A percentile compares a stretch with the other conserved stretches of the same genome.
Conservation (phyloP, 2,797 vertebrate species). For the Rhabdomys pumilio region DNA sequence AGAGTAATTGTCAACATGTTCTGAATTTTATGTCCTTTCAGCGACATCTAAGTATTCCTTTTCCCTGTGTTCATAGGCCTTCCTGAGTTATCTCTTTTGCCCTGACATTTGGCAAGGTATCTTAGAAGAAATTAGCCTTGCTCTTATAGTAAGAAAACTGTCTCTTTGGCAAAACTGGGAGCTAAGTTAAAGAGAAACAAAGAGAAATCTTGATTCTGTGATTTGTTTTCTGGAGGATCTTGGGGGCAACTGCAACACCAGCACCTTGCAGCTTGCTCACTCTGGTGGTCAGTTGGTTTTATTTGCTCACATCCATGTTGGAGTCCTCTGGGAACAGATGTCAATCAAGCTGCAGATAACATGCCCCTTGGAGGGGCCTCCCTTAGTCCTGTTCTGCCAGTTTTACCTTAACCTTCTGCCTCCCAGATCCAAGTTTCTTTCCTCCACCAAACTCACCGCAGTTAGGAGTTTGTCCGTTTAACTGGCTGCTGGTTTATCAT, state of each 20-base stretch:
- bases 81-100: neutral
- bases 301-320: neutral
- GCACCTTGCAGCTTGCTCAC: neutral
- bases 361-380: neutral
- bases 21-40: neutral
- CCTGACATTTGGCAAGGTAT: neutral
- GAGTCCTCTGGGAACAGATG: neutral
- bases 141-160: constrained; percentile 17
- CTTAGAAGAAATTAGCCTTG: neutral
- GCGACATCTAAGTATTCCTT: neutral
- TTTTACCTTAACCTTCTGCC: neutral
- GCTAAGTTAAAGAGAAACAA: neutral
- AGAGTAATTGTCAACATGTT: constrained; percentile 3
- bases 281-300: neutral
- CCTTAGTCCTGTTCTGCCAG: neutral
- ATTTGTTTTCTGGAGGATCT: neutral
- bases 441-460: neutral
- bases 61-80: neutral
- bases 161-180: neutral
- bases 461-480: neutral
- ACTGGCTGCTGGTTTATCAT: neutral
- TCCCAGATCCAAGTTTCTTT: neutral
- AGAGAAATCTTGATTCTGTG: constrained; percentile 13
- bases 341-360: neutral
- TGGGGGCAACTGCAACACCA: neutral